Base-by-base conservation (phyloP, 2,113 vertebrate genomes). In the Cyanoramphus novaezelandiae region DNA sequence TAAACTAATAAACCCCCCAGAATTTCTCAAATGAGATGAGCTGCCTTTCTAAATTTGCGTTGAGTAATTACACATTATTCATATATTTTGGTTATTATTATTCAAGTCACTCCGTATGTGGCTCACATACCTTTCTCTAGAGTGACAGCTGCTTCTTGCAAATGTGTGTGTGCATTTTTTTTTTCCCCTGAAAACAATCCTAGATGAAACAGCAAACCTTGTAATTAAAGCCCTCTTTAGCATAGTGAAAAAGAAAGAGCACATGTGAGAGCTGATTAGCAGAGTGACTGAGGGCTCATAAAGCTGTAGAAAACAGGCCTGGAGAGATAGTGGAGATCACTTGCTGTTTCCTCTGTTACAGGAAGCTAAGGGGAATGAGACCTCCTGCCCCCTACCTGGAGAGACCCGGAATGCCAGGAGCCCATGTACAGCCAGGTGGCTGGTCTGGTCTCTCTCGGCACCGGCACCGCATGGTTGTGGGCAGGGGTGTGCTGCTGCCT, bases 191-290 rank as follows among this genome's bases (percentile, higher is more conserved):
- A 64, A 85, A 90, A 91, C 53, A 65, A 72, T 67, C 46, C 50
- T 39, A 44, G 49, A 76, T 90, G 41, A 77, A 95, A 85, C 46
- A 43, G 31, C 10, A 49, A 92, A 69, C 23, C 63, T 72, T 93
- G 79, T 80, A 59, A 82, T 94, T 93, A 95, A 90, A 96, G 25
- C 33, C 37, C 41, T 67, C 15, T 79, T 87, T 82, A 90, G 60
- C 63, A 53, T 7, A 85, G 67, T 43, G 87, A 65, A 84, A 83
- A 27, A 79, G 77, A 84, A 89, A 69, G 62, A n/a, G n/a, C 52
- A 71, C 35, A 31, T 35, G 52, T 44, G 28, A 76, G 31, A 82
- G 37, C 21, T 47, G 35, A 87, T 85, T 86, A 81, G 69, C 74
- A 82, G 43, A 35, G 52, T 39, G 57, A 86, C 12, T 41, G 41